Evolutionary conservation across 2,888 invertebrate genomes (phyloP).

Genomic region (Drepana falcataria): DNA sequence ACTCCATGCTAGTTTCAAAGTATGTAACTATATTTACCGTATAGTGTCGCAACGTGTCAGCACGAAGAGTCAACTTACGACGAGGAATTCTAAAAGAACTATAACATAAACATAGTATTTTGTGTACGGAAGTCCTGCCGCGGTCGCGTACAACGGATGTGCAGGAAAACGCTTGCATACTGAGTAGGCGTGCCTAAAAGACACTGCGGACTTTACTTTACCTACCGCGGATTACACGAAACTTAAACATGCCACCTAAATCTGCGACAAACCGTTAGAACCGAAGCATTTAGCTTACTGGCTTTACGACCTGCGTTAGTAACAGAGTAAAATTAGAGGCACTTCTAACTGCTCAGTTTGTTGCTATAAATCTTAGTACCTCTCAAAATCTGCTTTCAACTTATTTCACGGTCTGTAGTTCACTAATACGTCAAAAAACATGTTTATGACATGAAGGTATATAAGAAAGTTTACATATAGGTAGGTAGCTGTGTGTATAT

Average conservation of each 20-base stretch:
- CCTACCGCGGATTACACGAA: conserved; percentile 72
- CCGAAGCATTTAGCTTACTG: conserved; percentile 47
- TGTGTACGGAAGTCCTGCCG: conserved; percentile 74
- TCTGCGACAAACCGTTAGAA: conserved; percentile 59
- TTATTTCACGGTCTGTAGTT: too few relatives aligned
- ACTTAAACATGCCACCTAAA: conserved; percentile 72
- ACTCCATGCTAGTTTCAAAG: conserved; percentile 23
- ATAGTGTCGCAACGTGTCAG: conserved; percentile 60
- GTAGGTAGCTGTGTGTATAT: conserved; percentile 17
- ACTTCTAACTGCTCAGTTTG: conserved; percentile 20
- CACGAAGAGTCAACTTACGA: conserved; percentile 68
- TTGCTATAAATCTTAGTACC: conserved; percentile 17
- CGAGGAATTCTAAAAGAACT: conserved; percentile 73
- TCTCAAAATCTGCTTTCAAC: conserved; percentile 25
- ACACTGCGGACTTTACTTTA: conserved; percentile 75
- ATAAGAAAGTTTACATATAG: too few relatives aligned
- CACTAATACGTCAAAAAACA: too few relatives aligned
- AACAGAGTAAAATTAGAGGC: conserved; percentile 36
- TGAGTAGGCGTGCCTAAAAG: conserved; percentile 77
- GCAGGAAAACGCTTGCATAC: conserved; percentile 77
- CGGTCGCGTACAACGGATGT: conserved; percentile 75
- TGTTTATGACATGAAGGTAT: too few relatives aligned
- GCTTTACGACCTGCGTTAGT: conserved; percentile 41
- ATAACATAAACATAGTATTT: conserved; percentile 71
- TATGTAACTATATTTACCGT: conserved; percentile 58